Evolutionary conservation across 92 coral and sea anemone genomes (phyloP), one percentile per base, ranked within the genome.

Genomic region (Anthopleura xanthogrammica): DNA sequence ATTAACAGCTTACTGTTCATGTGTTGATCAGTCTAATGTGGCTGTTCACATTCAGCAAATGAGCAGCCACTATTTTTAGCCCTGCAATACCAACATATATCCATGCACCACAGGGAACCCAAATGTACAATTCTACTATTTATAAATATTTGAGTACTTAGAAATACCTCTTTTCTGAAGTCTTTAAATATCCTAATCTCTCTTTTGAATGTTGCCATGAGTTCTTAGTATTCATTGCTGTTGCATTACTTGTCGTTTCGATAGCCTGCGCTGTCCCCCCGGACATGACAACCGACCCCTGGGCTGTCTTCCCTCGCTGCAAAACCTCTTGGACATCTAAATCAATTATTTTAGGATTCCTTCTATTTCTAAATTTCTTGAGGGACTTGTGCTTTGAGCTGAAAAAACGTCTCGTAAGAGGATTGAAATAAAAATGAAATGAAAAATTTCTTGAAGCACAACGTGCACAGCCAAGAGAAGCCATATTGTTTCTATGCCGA

Each of bases 161-260:
- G 36, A n/a, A 68, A 10, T 81, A 85, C 88, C 82, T 85, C 56
- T 85, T 85, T 71, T 85, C 88, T 14, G 83, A 17, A 17, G 83
- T 85, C 79, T 85, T 85, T 71, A 85, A 73, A n/a, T 77, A 85
- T 68, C 79, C 79, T 5, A 85, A 52, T 79, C 88, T 78, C 7
- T 85, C 79, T 36, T 71, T 55, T 52, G 88, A 85, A 57, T 85
- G 70, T 60, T 60, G 10, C 88, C 88, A 85, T 14, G 83, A 68
- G 50, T 71, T 71, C 29, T 68, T 68, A 19, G 70, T 19, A 68
- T 68, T 10, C 5, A 11, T 68, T 9, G 46, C 4, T 23, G 13
- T 10, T 68, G 42, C 43, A 11, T 54, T 54, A 54, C 46, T 68
- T 39, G 60, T 81, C 14, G 68, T 24, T 20, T 16, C 64, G 7